These are phyloP conservation scores for Brienomyrus brachyistius DNA, from an alignment of 2,113 vertebrate genomes.

Conservation along the genomic window DNA sequence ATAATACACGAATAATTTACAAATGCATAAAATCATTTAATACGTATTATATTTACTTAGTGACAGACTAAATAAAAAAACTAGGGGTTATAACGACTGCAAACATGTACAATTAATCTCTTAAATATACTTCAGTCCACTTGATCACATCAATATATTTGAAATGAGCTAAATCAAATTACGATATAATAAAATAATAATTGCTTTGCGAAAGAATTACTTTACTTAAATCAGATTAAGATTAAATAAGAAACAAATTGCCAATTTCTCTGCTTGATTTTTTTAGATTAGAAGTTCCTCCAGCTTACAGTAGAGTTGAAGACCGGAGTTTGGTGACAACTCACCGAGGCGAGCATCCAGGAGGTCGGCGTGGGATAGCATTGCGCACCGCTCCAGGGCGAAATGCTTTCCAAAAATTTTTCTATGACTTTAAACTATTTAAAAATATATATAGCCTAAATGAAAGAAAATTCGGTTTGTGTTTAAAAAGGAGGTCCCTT, in stretches of 20 bases:
- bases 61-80: slow-evolving; percentile 11
- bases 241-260: slow-evolving; percentile 87
- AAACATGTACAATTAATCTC: slow-evolving; percentile 42
- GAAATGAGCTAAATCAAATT: slow-evolving; percentile 87
- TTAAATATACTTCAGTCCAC: slow-evolving; percentile 54
- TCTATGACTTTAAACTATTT: slow-evolving; percentile 91
- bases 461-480: slow-evolving; percentile 98
- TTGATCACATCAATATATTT: slow-evolving; percentile 48
- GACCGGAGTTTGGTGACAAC: slow-evolving; percentile 73
- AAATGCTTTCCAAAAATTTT: slow-evolving; percentile 80
- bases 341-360: slow-evolving; percentile 99
- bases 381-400: slow-evolving; percentile 95
- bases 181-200: slow-evolving; percentile 88
- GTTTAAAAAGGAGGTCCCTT: slow-evolving; percentile 96
- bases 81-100: not conserved
- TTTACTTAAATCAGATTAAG: slow-evolving; percentile 82
- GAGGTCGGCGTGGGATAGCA: slow-evolving; percentile 99
- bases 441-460: slow-evolving; percentile 89
- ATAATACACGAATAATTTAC: slow-evolving; percentile 2
- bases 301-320: slow-evolving; percentile 70
- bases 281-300: slow-evolving; percentile 53
- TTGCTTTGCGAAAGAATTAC: slow-evolving; percentile 93
- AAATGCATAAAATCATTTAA: slow-evolving; percentile 12
- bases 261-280: slow-evolving; percentile 73
- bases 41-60: not conserved